Conservation (phyloP, 2,113 vertebrate species). For the Equus quagga region DNA sequence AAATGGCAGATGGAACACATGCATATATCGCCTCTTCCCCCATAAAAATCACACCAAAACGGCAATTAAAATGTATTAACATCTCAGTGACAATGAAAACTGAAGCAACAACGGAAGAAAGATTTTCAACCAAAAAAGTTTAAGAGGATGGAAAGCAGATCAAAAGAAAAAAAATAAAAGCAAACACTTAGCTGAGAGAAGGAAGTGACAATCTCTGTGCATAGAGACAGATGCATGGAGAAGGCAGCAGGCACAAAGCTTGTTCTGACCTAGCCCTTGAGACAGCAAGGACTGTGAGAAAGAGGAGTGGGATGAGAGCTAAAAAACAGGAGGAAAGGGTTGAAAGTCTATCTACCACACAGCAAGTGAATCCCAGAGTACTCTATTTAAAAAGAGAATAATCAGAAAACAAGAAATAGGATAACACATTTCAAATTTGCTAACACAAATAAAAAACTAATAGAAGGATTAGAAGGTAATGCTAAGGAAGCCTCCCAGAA, state of each 20-base stretch:
- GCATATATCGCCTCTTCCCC: background rate
- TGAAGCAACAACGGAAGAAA: background rate
- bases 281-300: background rate
- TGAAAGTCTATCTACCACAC: background rate
- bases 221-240: background rate
- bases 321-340: background rate
- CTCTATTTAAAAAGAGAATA: background rate
- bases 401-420: background rate
- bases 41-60: constrained; percentile 18
- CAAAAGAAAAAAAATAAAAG: background rate
- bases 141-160: background rate
- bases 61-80: background rate
- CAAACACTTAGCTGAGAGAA: background rate
- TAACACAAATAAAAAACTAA: background rate
- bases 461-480: background rate
- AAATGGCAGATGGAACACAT: background rate
- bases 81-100: constrained; percentile 32
- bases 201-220: background rate
- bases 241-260: background rate
- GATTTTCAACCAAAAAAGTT: background rate
- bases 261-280: background rate
- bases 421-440: background rate
- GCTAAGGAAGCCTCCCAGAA: background rate
- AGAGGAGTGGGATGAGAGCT: background rate
- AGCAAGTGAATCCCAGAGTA: background rate